A percentile compares a stretch with the other conserved stretches of the same genome.
Conservation (phyloP, 2,113 vertebrate species). For the Pseudorectes ferrugineus region DNA sequence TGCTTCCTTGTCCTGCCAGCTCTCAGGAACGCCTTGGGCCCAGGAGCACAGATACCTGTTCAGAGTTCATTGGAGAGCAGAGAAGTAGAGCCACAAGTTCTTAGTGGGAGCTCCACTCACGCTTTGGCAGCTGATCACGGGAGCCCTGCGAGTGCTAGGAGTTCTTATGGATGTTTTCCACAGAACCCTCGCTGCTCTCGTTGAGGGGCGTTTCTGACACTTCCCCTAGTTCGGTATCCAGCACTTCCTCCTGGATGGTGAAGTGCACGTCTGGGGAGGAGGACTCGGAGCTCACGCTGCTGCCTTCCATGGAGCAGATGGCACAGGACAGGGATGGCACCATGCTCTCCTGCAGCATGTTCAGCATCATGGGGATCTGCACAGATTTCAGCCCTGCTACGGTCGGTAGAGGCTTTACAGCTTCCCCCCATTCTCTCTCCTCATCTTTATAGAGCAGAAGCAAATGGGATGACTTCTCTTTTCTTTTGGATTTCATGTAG, state of each 20-base stretch:
- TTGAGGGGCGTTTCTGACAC: slow-evolving; percentile 66
- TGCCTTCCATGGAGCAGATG: slow-evolving; percentile 87
- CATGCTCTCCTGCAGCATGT: slow-evolving; percentile 75
- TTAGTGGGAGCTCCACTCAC: background rate
- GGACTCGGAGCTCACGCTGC: slow-evolving; percentile 89
- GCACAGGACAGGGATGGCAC: slow-evolving; percentile 82
- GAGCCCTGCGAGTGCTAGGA: slow-evolving; percentile 63
- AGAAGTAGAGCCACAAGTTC: slow-evolving; percentile 30
- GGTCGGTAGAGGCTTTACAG: slow-evolving; percentile 72
- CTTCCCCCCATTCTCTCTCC: slow-evolving; percentile 86
- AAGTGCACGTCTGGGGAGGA: slow-evolving; percentile 86
- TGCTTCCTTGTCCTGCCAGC: background rate
- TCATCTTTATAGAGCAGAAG: slow-evolving; percentile 90
- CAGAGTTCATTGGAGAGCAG: slow-evolving; percentile 10
- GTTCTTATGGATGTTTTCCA: slow-evolving; percentile 66
- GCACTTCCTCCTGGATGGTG: slow-evolving; percentile 87
- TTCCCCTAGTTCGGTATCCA: slow-evolving; percentile 77
- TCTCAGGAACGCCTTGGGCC: background rate
- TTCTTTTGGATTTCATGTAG: slow-evolving; percentile 90
- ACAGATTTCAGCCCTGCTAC: slow-evolving; percentile 66
- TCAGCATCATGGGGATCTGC: slow-evolving; percentile 77
- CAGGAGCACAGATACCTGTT: background rate
- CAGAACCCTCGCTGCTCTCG: slow-evolving; percentile 76
- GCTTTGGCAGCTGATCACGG: background rate
- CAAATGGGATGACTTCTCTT: slow-evolving; percentile 83